Evolutionary conservation across 2,888 invertebrate genomes (phyloP), one percentile per base, ranked within the genome.

Genomic region (Brenthis ino): DNA sequence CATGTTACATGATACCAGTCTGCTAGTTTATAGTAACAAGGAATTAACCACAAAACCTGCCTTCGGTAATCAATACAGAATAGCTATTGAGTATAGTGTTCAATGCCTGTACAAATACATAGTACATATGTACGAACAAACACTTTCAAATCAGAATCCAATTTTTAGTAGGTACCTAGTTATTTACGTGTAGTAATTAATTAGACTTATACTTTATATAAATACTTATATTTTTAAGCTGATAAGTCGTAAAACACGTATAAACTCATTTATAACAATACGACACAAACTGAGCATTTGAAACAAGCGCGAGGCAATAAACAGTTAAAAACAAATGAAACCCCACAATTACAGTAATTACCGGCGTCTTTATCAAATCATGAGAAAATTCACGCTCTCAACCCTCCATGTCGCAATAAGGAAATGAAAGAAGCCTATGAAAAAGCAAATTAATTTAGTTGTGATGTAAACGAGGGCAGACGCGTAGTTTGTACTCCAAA

Each of bases 381-480:
- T 86, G 86, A 88, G 89, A 88, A 89, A 87, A 89, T 91, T 91
- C 87, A 86, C 91, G 85, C 90, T 85, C 86, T 86, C 84, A 82
- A 81, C 85, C 85, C 88, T 85, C 85, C 83, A 86, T 86, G 85
- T 87, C 83, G 87, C 87, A 89, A 87, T 86, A 84, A 85, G 84
- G 85, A 86, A 88, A 86, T 88, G 85, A 86, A 87, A 88, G 91
- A 91, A 91, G 88, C 90, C 91, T 85, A 88, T 89, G 88, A 91
- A 91, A 90, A 91, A 89, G 88, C 89, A 91, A 92, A 91, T 91
- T 91, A 91, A 91, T 87, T 91, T 90, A 90, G 89, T 67, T 70
- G 91, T 89, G 88, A 88, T 89, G 88, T 91, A 90, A 91, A 90
- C 89, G 89, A 89, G 90, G 89, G 90, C 87, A 84, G 84, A 80